Evolutionary conservation across 2,888 invertebrate genomes (phyloP), one percentile per base, ranked within the genome.

Genomic region (Esperia sulphurella): DNA sequence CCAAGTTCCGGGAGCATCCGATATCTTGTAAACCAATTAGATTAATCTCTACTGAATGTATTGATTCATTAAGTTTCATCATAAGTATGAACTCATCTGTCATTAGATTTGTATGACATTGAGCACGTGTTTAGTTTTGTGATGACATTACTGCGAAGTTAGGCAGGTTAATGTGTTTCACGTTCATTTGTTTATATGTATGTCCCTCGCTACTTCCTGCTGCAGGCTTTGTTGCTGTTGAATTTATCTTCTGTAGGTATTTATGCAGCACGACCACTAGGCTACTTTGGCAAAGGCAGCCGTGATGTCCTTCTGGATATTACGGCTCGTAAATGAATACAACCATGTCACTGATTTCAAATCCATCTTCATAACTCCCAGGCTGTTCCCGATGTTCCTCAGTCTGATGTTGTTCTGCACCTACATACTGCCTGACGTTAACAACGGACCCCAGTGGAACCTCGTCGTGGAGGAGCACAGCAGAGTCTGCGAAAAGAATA

Each of bases 361-460:
- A 21, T 3, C 5, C 5, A 5, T 21, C 21, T 38, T 43, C 13
- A 45, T 45, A 43, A 41, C 28, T 73, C 73, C 6, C 72, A 91
- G 91, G 54, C 63, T 91, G 21, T 85, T 90, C 55, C 91, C 92
- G 0, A 67, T 87, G 35, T 83, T 91, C 58, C 59, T 90, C 45
- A 87, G 89, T 38, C 62, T 91, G 51, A 91, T 92, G 81, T 55
- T 91, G 53, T 90, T 91, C 74, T 90, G 91, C 66, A 90, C 91
- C 0, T 91, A 90, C 68, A 81, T 91, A 47, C 68, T 91, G 14
- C 91, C 91, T 0, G 85, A 90, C 55, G 59, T 91, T 39, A 90
- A 85, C 65, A 86, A 78, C 52, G 92, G 92, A 0, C 92, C 92
- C 1, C 88, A 90, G 66, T 91, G 91, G 91, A 90, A 87, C 61